Evolutionary conservation across 2,797 vertebrate genomes (phyloP).

Genomic region (Sparus aurata): DNA sequence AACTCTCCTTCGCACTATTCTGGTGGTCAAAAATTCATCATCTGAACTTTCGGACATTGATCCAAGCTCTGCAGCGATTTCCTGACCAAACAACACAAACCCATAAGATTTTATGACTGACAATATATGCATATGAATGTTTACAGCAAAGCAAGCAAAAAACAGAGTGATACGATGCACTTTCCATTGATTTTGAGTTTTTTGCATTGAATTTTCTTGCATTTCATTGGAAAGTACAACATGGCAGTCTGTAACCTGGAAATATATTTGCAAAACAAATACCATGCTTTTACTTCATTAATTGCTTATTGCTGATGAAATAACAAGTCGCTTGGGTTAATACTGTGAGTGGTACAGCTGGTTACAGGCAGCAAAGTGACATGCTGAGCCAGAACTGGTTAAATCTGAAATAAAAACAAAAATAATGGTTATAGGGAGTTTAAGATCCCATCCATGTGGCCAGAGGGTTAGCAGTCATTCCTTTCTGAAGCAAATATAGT

Average conservation of each 20-base stretch:
- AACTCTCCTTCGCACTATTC: slow-evolving; percentile 92
- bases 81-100: slow-evolving; percentile 88
- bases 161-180: slow-evolving; percentile 67
- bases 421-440: slow-evolving; percentile 40
- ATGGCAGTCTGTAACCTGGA: slow-evolving; percentile 55
- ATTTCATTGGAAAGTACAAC: slow-evolving; percentile 63
- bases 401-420: slow-evolving; percentile 60
- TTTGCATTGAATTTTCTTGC: not conserved
- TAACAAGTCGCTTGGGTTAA: slow-evolving; percentile 10
- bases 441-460: slow-evolving; percentile 52
- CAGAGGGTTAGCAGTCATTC: slow-evolving; percentile 73
- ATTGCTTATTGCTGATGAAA: slow-evolving; percentile 8
- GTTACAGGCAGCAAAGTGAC: slow-evolving; percentile 53
- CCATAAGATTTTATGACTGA: slow-evolving; percentile 54
- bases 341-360: slow-evolving; percentile 24
- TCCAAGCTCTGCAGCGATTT: slow-evolving; percentile 89
- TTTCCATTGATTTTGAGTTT: slow-evolving; percentile 49
- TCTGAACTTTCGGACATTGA: slow-evolving; percentile 91
- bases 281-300: slow-evolving; percentile 58
- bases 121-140: slow-evolving; percentile 25
- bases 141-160: slow-evolving; percentile 63
- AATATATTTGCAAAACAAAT: slow-evolving; percentile 39
- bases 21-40: slow-evolving; percentile 93
- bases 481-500: slow-evolving; percentile 56
- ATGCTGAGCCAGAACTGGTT: slow-evolving; percentile 68